phyloP scores from a whole-genome alignment of 1,140 invertebrate genomes.

The Atta cephalotes region DNA sequence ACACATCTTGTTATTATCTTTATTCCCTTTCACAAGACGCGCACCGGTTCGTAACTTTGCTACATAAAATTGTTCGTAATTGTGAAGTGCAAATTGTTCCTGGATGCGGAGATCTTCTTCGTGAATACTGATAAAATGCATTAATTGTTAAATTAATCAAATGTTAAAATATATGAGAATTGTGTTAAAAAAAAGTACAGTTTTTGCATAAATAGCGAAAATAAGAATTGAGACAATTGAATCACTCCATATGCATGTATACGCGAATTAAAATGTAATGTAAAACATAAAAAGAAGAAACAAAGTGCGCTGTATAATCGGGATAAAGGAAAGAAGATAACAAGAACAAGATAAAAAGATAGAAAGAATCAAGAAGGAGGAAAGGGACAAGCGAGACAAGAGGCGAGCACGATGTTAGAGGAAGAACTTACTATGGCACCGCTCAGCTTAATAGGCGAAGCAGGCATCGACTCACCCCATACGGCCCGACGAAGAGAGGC shows the following conservation, averaged over 20 bases:
- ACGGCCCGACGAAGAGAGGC: slow-evolving; percentile 36
- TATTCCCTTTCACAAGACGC: slow-evolving; percentile 37
- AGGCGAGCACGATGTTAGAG: slow-evolving; percentile 22
- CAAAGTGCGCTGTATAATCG: slow-evolving; percentile 18
- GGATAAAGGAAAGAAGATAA: slow-evolving; percentile 35
- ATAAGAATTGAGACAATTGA: slow-evolving; percentile 23
- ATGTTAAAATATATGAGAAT: not conserved
- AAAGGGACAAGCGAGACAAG: not conserved
- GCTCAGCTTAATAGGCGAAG: slow-evolving; percentile 27
- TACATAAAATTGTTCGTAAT: slow-evolving; percentile 20
- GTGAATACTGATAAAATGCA: not conserved
- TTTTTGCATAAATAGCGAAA: slow-evolving; percentile 4
- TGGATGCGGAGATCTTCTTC: slow-evolving; percentile 1
- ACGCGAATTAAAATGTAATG: slow-evolving; percentile 27
- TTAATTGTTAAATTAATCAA: slow-evolving; percentile 19
- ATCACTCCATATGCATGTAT: not conserved
- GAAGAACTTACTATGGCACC: slow-evolving; percentile 56
- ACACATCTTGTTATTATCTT: slow-evolving; percentile 69
- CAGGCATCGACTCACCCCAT: not conserved
- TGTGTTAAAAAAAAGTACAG: not conserved
- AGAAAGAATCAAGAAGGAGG: not conserved
- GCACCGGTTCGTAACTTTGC: slow-evolving; percentile 7
- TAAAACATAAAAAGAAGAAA: slow-evolving; percentile 23
- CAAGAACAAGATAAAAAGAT: slow-evolving; percentile 15
- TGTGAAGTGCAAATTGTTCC: not conserved